Evolutionary conservation across 2,113 vertebrate genomes (phyloP).

Genomic region (Balaeniceps rex): DNA sequence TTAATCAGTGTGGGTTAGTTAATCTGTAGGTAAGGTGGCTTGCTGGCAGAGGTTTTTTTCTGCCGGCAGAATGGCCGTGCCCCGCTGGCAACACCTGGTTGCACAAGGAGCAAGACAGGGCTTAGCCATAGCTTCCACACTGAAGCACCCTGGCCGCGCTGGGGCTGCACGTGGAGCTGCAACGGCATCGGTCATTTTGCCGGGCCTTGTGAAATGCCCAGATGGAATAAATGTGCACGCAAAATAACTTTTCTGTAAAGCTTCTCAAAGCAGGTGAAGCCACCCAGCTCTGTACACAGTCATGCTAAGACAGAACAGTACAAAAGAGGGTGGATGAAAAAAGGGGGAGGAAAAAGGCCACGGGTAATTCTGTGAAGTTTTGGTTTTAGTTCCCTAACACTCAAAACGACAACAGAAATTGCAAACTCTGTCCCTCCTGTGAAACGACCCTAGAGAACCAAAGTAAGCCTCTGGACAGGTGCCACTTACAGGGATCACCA

Average conservation of each 20-base stretch:
- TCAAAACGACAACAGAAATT: background rate
- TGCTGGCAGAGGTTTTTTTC: background rate
- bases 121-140: background rate
- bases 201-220: background rate
- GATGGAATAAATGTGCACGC: background rate
- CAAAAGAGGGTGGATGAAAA: background rate
- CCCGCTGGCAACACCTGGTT: background rate
- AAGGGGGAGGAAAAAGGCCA: background rate
- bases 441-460: background rate
- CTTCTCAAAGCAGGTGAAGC: background rate
- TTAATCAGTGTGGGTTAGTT: background rate
- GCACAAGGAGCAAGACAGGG: background rate
- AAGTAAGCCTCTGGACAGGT: background rate
- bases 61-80: background rate
- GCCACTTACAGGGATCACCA: background rate
- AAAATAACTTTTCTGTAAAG: background rate
- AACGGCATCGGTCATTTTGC: background rate
- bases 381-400: background rate
- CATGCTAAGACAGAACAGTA: background rate
- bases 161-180: background rate
- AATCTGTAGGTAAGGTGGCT: background rate
- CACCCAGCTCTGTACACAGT: background rate
- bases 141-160: rapidly evolving
- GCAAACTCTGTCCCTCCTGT: background rate
- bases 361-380: background rate